These are phyloP conservation scores for Micoletzkya japonica DNA, from an alignment of 2,888 invertebrate species.

Conservation along the genomic window DNA sequence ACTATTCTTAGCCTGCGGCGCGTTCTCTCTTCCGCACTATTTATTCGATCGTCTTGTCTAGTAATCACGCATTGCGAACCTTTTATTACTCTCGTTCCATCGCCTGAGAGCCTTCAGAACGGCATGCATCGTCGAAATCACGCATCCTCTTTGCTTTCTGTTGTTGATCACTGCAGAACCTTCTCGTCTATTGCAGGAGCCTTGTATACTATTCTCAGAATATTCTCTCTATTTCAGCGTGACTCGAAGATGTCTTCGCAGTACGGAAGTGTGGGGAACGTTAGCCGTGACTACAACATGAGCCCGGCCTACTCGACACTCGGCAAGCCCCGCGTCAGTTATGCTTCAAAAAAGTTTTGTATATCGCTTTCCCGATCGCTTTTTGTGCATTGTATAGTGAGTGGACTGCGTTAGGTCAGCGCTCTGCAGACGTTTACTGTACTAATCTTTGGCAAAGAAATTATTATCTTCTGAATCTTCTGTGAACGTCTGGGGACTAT, in stretches of 20 bases:
- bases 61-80: too few relatives aligned
- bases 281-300: slow-evolving; percentile 31
- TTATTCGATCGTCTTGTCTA: neutral
- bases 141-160: neutral
- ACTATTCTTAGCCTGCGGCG: slow-evolving; percentile 12
- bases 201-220: neutral
- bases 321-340: slow-evolving; percentile 17
- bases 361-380: too few relatives aligned
- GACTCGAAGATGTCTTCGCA: slow-evolving; percentile 37
- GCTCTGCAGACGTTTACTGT: too few relatives aligned
- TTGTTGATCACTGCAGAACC: neutral
- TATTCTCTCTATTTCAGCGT: slow-evolving; percentile 9
- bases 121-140: neutral
- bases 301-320: slow-evolving; percentile 23
- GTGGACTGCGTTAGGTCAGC: too few relatives aligned
- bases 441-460: too few relatives aligned
- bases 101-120: neutral
- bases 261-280: slow-evolving; percentile 52
- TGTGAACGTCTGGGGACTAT: too few relatives aligned
- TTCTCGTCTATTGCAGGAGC: neutral
- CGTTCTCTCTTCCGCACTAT: neutral
- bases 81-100: too few relatives aligned
- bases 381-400: too few relatives aligned
- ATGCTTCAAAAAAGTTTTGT: too few relatives aligned
- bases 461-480: too few relatives aligned